Evolutionary conservation across 2,888 invertebrate genomes (phyloP).

Genomic region (Dione juno): DNA sequence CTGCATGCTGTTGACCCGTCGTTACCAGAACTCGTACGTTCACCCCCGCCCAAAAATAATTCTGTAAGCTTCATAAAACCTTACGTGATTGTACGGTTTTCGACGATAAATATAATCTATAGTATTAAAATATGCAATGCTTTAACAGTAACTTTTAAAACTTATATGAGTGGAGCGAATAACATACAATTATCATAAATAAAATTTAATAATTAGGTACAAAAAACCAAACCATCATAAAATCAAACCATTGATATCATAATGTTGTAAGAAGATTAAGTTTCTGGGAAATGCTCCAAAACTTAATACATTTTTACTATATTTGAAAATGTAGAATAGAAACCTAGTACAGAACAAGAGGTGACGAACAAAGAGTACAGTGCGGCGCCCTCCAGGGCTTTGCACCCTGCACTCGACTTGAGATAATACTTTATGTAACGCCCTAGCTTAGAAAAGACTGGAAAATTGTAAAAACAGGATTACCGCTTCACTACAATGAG

Average conservation of each 20-base stretch:
- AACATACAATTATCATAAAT: not conserved
- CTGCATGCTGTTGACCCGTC: conserved; percentile 60
- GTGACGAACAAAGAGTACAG: conserved; percentile 66
- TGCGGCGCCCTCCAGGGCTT: conserved; percentile 66
- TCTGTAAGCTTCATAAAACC: conserved; percentile 13
- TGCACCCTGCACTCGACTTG: conserved; percentile 65
- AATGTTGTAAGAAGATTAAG: not conserved
- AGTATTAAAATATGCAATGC: not conserved
- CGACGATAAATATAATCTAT: not conserved
- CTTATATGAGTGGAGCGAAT: not conserved
- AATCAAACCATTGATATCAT: not conserved
- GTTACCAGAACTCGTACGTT: conserved; percentile 28
- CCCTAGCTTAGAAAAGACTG: conserved; percentile 59
- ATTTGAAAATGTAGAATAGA: conserved; percentile 33
- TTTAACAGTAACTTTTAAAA: conserved; percentile 1
- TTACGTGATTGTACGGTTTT: conserved; percentile 10
- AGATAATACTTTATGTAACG: conserved; percentile 72
- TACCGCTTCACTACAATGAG: conserved; percentile 40
- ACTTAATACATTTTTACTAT: conserved; percentile 28
- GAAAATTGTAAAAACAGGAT: conserved; percentile 57
- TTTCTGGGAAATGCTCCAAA: not conserved
- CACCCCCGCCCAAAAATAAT: conserved; percentile 34
- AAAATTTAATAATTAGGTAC: not conserved
- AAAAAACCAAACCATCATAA: not conserved
- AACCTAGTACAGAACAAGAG: conserved; percentile 42